Base-by-base conservation (phyloP, 2,888 invertebrate genomes). In the Exocentrus adspersus region DNA sequence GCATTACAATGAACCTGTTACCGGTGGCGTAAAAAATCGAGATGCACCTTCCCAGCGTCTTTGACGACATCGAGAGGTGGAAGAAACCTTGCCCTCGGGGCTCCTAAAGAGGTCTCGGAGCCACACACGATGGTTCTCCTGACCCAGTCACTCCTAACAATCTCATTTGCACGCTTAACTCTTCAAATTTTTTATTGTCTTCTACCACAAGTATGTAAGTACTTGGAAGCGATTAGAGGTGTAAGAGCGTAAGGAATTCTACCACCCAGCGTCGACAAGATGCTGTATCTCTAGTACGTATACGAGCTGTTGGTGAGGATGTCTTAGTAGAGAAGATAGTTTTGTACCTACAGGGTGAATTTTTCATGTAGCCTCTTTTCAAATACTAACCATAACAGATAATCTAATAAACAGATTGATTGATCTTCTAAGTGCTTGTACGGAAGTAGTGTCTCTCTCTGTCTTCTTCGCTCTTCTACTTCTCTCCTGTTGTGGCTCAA, bases 61-160 rank as follows among this genome's bases (percentile, higher is more conserved):
- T 67, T 72, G 72, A 73, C 74, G 75, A 76, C 74, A 75, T 72
- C 71, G 71, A 73, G 74, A 56, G 61, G 59, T 59, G 50, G 58
- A 62, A 37, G 70, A 71, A 72, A 73, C 72, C 74, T 73, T 70
- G 72, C 65, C 70, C 71, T 46, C 57, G 58, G 67, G 69, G 62
- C 68, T 10, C 56, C 51, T 62, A 62, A 65, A 53, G 46, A 16
- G 62, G 62, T 58, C 52, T 51, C 20, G 45, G 52, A 60, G 52
- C 60, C 64, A 56, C 60, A 60, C 56, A 64, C 60, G 60, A 50
- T 51, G 64, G 53, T 52, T 58, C 28, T 58, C 60, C 28, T 64
- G 60, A 60, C 51, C 60, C 43, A 60, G 63, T 65, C 65, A 56
- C 41, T 62, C 58, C 57, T 53, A 66, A 64, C 60, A 54, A 62